Base-by-base conservation (phyloP, 1,140 invertebrate species). In the Drosophila watanabei region DNA sequence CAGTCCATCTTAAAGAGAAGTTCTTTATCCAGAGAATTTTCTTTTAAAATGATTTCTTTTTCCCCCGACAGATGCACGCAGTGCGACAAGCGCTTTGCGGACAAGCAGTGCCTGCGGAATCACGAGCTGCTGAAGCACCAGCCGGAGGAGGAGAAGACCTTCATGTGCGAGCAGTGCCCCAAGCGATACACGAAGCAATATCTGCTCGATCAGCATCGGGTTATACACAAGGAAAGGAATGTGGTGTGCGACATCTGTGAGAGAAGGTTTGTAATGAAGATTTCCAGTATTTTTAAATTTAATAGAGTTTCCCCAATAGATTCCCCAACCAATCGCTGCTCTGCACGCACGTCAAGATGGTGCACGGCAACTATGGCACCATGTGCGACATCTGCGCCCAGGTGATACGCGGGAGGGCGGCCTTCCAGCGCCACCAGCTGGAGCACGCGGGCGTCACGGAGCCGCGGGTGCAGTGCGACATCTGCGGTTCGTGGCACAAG, bases 381-480 rank as follows among this genome's bases (percentile, higher is more conserved):
- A 93, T 93, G 87, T 93, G 92, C 69, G 86, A 93, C 56, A 86
- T 93, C 13, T 93, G 92, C 24, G 92, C 92, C 1, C 92, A 93
- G 58, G 82, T 90, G 0, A 92, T 93, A 45, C 82, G 89, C 0
- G 89, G 90, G 4, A 62, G 79, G 1, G 78, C 84, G 0, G 81
- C 83, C 7, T 93, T 93, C 39, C 77, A 92, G 54, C 78, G 85
- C 2, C 93, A 93, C 56, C 85, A 92, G 16, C 45, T 90, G 28
- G 85, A 92, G 70, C 93, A 93, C 20, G 75, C 78, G 0, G 89
- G 93, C 5, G 76, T 92, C 9, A 77, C 69, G 0, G 70, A 91
- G 51, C 92, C 91, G 14, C 92, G 90, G 63, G 90, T 92, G 9
- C 92, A 93, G 71, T 93, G 92, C 39, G 80, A 92, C 30, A 82